Conservation (phyloP, 2,113 vertebrate genomes). For the Lathamus discolor region DNA sequence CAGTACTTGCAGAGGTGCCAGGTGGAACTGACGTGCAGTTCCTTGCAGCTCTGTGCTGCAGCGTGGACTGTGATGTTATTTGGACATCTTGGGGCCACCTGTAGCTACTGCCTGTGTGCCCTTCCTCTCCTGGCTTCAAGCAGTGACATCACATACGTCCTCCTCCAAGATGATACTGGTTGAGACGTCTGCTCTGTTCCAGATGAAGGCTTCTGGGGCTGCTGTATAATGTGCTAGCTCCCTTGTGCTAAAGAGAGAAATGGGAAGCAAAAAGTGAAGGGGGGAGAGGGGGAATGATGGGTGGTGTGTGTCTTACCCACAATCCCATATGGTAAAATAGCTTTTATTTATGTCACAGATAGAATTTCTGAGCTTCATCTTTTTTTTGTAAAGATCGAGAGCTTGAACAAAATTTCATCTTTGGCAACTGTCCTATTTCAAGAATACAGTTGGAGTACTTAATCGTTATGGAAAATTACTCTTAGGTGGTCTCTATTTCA, state of each 20-base stretch:
- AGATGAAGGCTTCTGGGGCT: background rate
- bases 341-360: background rate
- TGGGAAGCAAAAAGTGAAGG: background rate
- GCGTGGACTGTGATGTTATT: rapidly evolving
- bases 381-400: background rate
- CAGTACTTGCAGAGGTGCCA: background rate
- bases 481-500: background rate
- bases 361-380: background rate
- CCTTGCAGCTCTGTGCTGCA: background rate
- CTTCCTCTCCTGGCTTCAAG: background rate
- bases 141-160: background rate
- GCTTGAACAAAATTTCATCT: background rate
- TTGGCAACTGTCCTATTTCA: background rate
- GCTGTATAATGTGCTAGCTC: background rate
- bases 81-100: background rate
- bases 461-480: background rate
- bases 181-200: background rate
- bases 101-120: rapidly evolving
- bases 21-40: background rate
- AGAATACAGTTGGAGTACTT: background rate
- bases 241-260: background rate
- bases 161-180: background rate
- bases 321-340: background rate
- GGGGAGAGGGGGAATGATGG: too few relatives aligned
- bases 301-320: background rate